Percentiles rank a stretch among this genome's conserved stretches.
phyloP scores from a whole-genome alignment of 2,113 vertebrate species.

The Pseudopodoces humilis region DNA sequence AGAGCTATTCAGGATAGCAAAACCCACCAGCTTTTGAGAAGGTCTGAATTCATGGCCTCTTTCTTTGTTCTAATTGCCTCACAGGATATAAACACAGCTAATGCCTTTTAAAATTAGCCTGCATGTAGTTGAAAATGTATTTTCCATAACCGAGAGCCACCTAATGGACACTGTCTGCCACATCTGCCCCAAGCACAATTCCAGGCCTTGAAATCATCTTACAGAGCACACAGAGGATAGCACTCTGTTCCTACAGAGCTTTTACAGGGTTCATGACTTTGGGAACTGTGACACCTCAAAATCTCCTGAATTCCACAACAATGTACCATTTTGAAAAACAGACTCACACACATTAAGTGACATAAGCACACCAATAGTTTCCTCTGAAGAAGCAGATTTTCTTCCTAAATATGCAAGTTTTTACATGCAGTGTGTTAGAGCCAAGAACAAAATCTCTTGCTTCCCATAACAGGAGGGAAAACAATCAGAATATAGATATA shows the following conservation, averaged over 20 bases:
- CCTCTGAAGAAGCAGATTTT: neutral
- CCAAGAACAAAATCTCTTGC: neutral
- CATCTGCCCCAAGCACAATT: fast-evolving
- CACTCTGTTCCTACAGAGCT: neutral
- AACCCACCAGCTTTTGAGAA: neutral
- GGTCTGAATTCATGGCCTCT: neutral
- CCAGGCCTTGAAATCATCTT: neutral
- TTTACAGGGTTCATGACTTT: neutral
- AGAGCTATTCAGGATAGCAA: neutral
- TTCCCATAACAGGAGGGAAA: neutral
- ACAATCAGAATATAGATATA: neutral
- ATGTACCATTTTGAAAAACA: neutral
- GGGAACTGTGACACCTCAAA: neutral
- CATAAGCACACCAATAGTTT: neutral
- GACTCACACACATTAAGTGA: neutral
- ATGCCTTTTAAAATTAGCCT: neutral
- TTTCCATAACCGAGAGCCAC: neutral
- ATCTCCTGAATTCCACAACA: neutral
- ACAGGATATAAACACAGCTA: neutral
- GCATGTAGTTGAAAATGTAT: fast-evolving
- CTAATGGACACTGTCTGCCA: neutral
- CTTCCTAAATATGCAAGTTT: neutral
- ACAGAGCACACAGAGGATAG: fast-evolving
- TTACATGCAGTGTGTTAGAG: neutral
- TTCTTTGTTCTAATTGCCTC: neutral